These are phyloP conservation scores for Lagopus leucura DNA, from an alignment of 2,113 vertebrate species.

Conservation along the genomic window DNA sequence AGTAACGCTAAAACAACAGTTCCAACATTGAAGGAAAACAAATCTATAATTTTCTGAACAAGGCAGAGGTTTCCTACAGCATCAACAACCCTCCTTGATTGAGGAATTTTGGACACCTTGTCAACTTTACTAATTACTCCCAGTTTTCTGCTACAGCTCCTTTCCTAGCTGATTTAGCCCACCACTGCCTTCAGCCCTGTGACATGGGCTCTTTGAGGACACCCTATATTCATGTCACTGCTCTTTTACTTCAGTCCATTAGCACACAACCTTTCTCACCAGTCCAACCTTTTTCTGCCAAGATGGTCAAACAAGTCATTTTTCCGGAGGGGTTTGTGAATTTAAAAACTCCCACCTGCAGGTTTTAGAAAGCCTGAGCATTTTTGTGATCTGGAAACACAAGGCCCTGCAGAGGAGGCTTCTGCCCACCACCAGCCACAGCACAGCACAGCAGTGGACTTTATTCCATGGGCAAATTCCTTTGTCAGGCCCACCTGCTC, in stretches of 20 bases:
- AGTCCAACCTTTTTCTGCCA: not conserved
- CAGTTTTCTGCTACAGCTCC: not conserved
- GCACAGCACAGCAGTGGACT: not conserved
- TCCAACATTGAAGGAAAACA: not conserved
- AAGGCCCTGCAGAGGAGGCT: not conserved
- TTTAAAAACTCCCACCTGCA: not conserved
- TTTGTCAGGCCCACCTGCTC: not conserved
- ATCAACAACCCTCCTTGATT: not conserved
- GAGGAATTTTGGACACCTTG: not conserved
- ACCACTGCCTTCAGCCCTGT: not conserved
- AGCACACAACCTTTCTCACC: not conserved
- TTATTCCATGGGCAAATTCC: not conserved
- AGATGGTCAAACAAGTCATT: not conserved
- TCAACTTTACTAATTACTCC: not conserved
- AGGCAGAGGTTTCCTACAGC: not conserved
- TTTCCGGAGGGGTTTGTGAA: not conserved
- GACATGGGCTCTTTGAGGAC: not conserved
- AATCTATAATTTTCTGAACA: not conserved
- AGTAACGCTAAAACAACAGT: not conserved
- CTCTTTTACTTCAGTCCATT: not conserved
- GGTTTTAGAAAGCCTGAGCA: not conserved
- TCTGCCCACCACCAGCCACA: not conserved
- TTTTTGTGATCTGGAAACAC: not conserved
- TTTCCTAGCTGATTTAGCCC: not conserved
- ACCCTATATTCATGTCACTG: rapidly evolving